phyloP scores from a whole-genome alignment of 2,797 vertebrate species.

The Paguma larvata region DNA sequence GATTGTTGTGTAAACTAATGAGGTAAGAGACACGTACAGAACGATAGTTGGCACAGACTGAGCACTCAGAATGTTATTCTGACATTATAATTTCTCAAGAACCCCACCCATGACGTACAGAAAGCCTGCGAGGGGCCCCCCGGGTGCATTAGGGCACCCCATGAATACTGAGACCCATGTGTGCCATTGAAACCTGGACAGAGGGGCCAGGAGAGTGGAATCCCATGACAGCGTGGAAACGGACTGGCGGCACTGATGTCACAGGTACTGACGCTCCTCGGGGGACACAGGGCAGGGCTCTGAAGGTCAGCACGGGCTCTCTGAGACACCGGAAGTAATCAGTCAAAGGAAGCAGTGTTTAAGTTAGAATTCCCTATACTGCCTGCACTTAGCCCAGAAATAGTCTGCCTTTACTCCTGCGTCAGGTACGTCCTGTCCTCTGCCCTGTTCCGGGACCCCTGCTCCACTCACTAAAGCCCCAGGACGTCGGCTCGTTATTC shows the following conservation, averaged over 20 bases:
- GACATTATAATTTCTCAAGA: not conserved
- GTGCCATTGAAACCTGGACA: not conserved
- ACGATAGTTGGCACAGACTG: too few relatives aligned
- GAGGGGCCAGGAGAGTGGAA: not conserved
- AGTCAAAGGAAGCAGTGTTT: not conserved
- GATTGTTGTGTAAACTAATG: fast-evolving
- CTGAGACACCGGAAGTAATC: not conserved
- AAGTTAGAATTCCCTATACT: not conserved
- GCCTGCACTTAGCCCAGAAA: not conserved
- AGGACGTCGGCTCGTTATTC: fast-evolving
- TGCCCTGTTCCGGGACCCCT: fast-evolving
- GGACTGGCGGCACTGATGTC: not conserved
- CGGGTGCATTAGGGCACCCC: too few relatives aligned
- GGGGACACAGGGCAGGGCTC: not conserved
- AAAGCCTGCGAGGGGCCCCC: not conserved
- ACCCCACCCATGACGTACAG: not conserved
- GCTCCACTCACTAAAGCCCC: not conserved
- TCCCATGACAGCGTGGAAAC: fast-evolving
- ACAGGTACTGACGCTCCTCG: not conserved
- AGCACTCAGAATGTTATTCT: too few relatives aligned
- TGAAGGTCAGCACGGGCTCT: not conserved
- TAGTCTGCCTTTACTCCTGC: too few relatives aligned
- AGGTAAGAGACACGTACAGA: fast-evolving
- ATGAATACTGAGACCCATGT: not conserved
- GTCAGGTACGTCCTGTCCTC: not conserved